Conservation (phyloP, 2,888 invertebrate species). For the Apodemia hepburni region DNA sequence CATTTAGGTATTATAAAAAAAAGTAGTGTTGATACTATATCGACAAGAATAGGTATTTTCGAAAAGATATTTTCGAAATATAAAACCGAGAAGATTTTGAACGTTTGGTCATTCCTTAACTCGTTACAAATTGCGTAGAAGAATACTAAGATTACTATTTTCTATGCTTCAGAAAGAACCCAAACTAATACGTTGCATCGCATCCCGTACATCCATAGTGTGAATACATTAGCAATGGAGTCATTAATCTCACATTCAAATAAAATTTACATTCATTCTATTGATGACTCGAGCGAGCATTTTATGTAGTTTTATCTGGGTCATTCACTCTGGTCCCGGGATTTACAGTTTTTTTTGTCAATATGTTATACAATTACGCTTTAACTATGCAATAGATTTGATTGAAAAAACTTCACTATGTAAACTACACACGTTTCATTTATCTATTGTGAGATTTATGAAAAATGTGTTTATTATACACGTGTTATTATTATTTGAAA, state of each 20-base stretch:
- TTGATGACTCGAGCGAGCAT: neutral
- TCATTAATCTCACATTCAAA: constrained; percentile 5
- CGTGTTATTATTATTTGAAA: neutral
- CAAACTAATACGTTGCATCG: no score
- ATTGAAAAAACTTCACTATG: constrained; percentile 3
- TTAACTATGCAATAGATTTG: constrained; percentile 9
- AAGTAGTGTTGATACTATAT: no score
- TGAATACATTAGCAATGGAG: neutral
- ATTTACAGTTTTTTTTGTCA: constrained; percentile 4
- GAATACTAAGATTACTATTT: no score
- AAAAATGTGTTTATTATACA: neutral
- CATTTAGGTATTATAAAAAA: no score
- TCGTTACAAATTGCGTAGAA: no score
- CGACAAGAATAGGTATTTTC: no score
- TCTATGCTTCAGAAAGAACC: no score
- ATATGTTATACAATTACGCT: constrained; percentile 14
- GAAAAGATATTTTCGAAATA: no score
- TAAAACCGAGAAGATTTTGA: no score
- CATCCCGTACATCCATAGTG: no score
- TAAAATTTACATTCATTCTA: constrained; percentile 8
- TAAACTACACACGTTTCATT: neutral
- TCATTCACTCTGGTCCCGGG: neutral
- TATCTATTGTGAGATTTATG: constrained; percentile 1
- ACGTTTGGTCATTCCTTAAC: no score
- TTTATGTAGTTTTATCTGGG: neutral